Evolutionary conservation across 2,797 vertebrate species (phyloP), one percentile per base, ranked within the genome.

Genomic region (Myoxocephalus aenaeus): DNA sequence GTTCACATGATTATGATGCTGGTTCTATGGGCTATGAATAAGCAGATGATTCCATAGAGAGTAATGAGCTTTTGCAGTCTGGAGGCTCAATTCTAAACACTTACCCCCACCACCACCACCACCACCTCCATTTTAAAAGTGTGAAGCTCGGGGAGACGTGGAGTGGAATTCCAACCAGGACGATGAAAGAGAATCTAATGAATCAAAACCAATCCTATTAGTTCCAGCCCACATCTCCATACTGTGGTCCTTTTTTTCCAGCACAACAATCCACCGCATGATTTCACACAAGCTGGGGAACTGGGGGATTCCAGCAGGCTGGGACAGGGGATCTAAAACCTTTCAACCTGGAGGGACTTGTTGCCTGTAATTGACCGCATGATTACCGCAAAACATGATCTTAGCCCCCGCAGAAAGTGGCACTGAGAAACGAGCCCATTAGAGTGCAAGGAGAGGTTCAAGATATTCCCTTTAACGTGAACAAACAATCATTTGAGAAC

Each of bases 191-290:
- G 94, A 95, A 95, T 94, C 95, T 95, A 96, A 97, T 96, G 96
- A 96, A 96, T 96, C 95, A 96, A 95, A 96, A 95, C 94, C 95
- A 96, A 96, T 96, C 96, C 96, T 95, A 95, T 97, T 96, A 96
- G 96, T 96, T 96, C 93, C 94, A 72, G 95, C 94, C 95, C 94
- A 94, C 92, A 94, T 96, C 90, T 93, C 94, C 91, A 93, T 92
- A 95, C 93, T 90, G 90, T 87, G 92, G 89, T 85, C 88, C 82
- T 87, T 81, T 81, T 87, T 90, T 90, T 27, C 25, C 91, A 86
- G 87, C 86, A 86, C 75, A 80, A 89, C 89, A 92, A 93, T 91
- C 92, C 85, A 72, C 80, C n/a, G 80, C 90, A 88, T 82, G 92
- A 92, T 93, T 92, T 93, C 92, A 90, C 90, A 88, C 85, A 87